Percentiles rank a stretch among this genome's conserved stretches.
Evolutionary conservation across 2,888 invertebrate genomes (phyloP).

Genomic region (Drosophila neotestacea): DNA sequence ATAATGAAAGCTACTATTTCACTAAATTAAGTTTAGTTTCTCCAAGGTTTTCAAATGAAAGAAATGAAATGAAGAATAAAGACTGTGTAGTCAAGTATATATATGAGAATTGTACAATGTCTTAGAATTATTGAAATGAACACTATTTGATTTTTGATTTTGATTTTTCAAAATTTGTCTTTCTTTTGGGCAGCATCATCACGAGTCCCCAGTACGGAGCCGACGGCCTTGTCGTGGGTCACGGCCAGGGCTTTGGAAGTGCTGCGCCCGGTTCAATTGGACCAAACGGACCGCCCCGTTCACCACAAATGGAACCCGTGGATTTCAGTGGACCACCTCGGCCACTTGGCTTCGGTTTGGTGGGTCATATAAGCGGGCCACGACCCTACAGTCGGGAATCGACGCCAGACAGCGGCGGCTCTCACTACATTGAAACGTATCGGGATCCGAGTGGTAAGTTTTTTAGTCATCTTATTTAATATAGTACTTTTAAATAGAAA

Average conservation of each 20-base stretch:
- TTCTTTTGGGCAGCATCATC: slow-evolving; percentile 71
- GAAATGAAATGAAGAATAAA: too few species aligned
- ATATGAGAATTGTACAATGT: not conserved
- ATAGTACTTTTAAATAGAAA: too few species aligned
- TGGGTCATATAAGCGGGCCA: slow-evolving; percentile 88
- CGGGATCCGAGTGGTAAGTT: slow-evolving; percentile 92
- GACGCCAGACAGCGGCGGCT: slow-evolving; percentile 94
- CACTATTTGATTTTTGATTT: not conserved
- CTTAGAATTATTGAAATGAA: not conserved
- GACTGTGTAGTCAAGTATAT: not conserved
- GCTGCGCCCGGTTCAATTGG: slow-evolving; percentile 77
- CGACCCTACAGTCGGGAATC: slow-evolving; percentile 93
- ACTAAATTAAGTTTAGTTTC: too few species aligned
- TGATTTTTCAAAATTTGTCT: not conserved
- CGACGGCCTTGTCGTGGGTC: slow-evolving; percentile 84
- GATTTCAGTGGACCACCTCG: slow-evolving; percentile 90
- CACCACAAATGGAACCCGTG: slow-evolving; percentile 90
- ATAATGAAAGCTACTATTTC: too few species aligned
- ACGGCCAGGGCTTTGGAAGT: slow-evolving; percentile 87
- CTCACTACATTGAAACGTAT: slow-evolving; percentile 95
- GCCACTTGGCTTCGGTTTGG: slow-evolving; percentile 87
- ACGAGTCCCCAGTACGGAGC: slow-evolving; percentile 88
- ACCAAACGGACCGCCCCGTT: slow-evolving; percentile 85
- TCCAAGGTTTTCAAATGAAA: too few species aligned
- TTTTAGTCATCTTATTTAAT: too few species aligned